Evolutionary conservation across 1,140 invertebrate genomes (phyloP), one percentile per base, ranked within the genome.

Genomic region (Brachionus rotundiformis): DNA sequence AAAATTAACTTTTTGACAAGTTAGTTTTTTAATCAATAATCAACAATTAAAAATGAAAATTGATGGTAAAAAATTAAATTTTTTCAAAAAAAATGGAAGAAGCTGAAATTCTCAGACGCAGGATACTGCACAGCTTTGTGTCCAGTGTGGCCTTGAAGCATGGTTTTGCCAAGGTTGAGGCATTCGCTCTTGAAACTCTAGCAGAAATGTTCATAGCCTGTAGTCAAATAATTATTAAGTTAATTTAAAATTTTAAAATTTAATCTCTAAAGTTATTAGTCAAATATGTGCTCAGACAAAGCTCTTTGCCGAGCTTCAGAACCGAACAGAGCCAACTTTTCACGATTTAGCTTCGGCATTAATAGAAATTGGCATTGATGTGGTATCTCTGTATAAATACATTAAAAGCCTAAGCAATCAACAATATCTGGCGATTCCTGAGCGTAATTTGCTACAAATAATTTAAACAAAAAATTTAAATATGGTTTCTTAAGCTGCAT

Each of bases 301-400:
- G 59, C 29, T 79, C 11, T 79, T 79, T 79, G 16, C 76, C 33
- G 76, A 79, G 31, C 31, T 59, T 4, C 76, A 79, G 25, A 79
- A 79, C 13, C 44, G 76, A 1, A 79, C 44, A 19, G 76, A 79
- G 36, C 47, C 47, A 8, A 79, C 31, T 39, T 59, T 54, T 79
- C 76, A 79, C n/a, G 76, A 79, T 13, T 33, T 79, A 10, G 76
- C 76, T 13, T 79, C 76, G n/a, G 76, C 76, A 29, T 31, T 79
- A 4, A 79, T 63, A 31, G 76, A 79, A 31, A 29, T 79, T 4
- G 76, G 76, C 8, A 54, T 59, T 31, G 76, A 54, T 27, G n/a
- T 36, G 1, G 8, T 59, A 23, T 41, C 36, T 19, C 25, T 73
- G 25, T 73, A 73, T 19, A 73, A 73, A 73, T 73, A 25, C 19